Percentiles rank a stretch among this genome's conserved stretches.
Conservation (phyloP, 2,113 vertebrate species). For the Lontra canadensis region DNA sequence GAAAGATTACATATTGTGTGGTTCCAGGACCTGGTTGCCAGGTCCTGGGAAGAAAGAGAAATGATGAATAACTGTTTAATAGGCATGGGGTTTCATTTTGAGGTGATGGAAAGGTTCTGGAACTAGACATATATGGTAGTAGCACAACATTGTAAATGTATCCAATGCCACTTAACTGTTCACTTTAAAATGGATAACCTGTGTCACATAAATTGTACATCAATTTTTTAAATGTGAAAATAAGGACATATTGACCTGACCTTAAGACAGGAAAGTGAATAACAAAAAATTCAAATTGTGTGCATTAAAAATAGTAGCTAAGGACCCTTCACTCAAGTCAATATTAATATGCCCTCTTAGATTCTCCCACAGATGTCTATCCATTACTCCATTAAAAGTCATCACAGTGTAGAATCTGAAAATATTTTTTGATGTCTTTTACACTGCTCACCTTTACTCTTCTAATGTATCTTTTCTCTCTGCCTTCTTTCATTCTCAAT, state of each 20-base stretch:
- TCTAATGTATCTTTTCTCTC: background rate
- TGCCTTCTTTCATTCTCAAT: background rate
- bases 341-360: background rate
- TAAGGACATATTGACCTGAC: background rate
- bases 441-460: background rate
- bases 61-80: background rate
- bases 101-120: background rate
- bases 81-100: background rate
- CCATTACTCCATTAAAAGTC: background rate
- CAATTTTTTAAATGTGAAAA: conserved; percentile 23
- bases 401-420: background rate
- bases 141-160: background rate
- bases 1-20: background rate
- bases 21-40: background rate
- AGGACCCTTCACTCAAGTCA: background rate
- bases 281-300: background rate
- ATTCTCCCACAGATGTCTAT: background rate
- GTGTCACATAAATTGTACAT: background rate
- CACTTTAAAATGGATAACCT: background rate
- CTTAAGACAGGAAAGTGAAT: background rate
- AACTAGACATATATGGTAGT: background rate
- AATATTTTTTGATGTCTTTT: background rate
- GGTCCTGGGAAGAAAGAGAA: background rate
- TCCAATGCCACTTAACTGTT: background rate
- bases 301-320: background rate